Evolutionary conservation across 2,888 invertebrate genomes (phyloP).

Genomic region (Cephus spinipes): DNA sequence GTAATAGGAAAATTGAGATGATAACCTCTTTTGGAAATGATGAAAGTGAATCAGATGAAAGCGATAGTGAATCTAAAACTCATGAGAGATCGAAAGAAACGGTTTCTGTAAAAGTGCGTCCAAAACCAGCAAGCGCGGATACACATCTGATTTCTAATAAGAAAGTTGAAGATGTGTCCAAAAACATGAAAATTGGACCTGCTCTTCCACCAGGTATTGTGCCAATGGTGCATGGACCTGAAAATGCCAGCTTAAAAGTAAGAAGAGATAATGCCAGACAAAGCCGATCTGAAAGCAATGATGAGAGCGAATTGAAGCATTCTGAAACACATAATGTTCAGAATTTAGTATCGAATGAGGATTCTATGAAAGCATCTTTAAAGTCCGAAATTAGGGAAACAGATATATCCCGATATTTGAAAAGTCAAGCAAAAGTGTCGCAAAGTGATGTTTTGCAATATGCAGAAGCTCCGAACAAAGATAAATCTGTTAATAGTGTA

Average conservation of each 20-base stretch:
- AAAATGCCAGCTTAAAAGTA: slow-evolving; percentile 29
- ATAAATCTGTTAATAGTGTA: slow-evolving; percentile 3
- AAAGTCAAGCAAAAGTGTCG: slow-evolving; percentile 65
- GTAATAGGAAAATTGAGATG: slow-evolving; percentile 70
- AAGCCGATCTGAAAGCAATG: background rate
- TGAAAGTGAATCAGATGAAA: slow-evolving; percentile 62
- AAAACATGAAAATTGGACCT: slow-evolving; percentile 35
- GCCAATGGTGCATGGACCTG: slow-evolving; percentile 39
- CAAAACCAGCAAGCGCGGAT: background rate
- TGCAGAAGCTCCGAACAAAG: slow-evolving; percentile 40
- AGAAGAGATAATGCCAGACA: background rate
- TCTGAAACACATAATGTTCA: background rate
- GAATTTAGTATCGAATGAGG: slow-evolving; percentile 33
- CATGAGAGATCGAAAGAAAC: slow-evolving; percentile 24
- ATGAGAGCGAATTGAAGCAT: background rate
- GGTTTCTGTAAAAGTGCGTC: background rate
- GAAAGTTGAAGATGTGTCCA: background rate
- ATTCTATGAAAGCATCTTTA: slow-evolving; percentile 24
- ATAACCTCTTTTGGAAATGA: slow-evolving; percentile 72
- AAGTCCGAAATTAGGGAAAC: slow-evolving; percentile 44
- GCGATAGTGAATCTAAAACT: slow-evolving; percentile 41
- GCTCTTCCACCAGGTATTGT: slow-evolving; percentile 35
- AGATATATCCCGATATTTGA: slow-evolving; percentile 63
- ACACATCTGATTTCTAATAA: background rate
- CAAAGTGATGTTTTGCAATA: slow-evolving; percentile 63